Percentiles rank a stretch among this genome's conserved stretches.
phyloP scores from a whole-genome alignment of 35 echinoderm and acorn worm genomes.

The Heliocidaris tuberculata region DNA sequence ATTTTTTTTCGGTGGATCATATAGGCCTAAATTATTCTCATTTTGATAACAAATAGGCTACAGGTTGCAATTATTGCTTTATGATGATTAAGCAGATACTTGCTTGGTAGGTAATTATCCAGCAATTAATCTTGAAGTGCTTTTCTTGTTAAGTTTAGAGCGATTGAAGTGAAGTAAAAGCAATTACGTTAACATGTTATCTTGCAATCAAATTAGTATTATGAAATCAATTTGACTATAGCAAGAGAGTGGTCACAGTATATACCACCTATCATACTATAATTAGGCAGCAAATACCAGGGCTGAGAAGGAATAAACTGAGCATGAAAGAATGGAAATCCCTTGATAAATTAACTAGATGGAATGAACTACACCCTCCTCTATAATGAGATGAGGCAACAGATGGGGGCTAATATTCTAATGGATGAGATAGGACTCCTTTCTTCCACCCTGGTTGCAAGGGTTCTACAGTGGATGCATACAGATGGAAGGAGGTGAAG shows the following conservation, averaged over 20 bases:
- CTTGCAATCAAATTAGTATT: not conserved
- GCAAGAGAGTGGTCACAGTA: not conserved
- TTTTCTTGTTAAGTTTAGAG: no score
- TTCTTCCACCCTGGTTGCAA: not conserved
- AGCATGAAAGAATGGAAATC: not conserved
- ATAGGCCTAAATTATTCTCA: no score
- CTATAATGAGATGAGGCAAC: constrained; percentile 13
- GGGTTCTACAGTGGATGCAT: not conserved
- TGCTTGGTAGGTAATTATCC: not conserved
- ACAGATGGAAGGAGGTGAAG: not conserved
- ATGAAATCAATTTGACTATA: not conserved
- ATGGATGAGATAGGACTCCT: constrained; percentile 23
- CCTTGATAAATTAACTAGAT: constrained; percentile 18
- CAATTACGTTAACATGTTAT: not conserved
- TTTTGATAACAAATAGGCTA: no score
- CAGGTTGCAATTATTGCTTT: no score
- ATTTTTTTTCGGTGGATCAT: no score
- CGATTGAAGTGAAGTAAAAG: not conserved
- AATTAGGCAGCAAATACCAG: not conserved
- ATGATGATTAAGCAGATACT: no score
- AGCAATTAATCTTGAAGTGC: not conserved
- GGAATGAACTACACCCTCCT: not conserved
- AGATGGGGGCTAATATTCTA: constrained; percentile 15
- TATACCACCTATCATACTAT: not conserved
- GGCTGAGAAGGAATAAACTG: not conserved